phyloP scores from a whole-genome alignment of 2,797 vertebrate species.

The Pagetopsis macropterus region DNA sequence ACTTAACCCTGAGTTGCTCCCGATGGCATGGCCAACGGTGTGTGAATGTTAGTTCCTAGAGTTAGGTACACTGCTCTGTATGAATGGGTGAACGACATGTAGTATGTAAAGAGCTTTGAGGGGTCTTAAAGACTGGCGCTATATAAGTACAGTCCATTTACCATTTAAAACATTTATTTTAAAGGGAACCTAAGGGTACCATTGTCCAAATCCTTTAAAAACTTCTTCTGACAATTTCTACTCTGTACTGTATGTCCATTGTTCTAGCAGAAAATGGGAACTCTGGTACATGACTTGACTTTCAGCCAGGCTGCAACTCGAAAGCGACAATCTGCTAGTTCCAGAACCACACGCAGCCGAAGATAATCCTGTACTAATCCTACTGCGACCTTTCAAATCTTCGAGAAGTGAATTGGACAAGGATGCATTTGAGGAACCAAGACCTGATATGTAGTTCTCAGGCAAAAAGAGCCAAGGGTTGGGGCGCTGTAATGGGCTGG shows the following conservation, averaged over 20 bases:
- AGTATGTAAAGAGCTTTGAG: no score
- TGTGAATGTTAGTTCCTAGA: no score
- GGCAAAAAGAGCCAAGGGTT: conserved; percentile 6
- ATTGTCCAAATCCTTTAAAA: neutral
- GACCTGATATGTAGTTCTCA: conserved; percentile 22
- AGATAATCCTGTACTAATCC: conserved; percentile 33
- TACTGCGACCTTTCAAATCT: conserved; percentile 45
- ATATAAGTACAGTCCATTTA: no score
- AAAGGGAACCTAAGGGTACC: no score
- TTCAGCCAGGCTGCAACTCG: conserved; percentile 1
- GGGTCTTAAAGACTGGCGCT: no score
- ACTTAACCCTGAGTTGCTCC: no score
- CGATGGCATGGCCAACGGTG: no score
- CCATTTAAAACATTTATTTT: no score
- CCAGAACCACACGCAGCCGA: conserved; percentile 22
- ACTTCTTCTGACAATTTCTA: neutral
- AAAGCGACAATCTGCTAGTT: conserved; percentile 18
- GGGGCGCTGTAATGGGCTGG: conserved; percentile 29
- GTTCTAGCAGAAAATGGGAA: neutral
- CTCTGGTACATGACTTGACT: neutral
- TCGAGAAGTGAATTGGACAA: conserved; percentile 20
- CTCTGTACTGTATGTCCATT: neutral
- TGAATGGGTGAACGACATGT: no score
- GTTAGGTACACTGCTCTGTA: no score
- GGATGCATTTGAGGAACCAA: conserved; percentile 29